Evolutionary conservation across 2,888 invertebrate species (phyloP).

Genomic region (Agonopterix heracliana): DNA sequence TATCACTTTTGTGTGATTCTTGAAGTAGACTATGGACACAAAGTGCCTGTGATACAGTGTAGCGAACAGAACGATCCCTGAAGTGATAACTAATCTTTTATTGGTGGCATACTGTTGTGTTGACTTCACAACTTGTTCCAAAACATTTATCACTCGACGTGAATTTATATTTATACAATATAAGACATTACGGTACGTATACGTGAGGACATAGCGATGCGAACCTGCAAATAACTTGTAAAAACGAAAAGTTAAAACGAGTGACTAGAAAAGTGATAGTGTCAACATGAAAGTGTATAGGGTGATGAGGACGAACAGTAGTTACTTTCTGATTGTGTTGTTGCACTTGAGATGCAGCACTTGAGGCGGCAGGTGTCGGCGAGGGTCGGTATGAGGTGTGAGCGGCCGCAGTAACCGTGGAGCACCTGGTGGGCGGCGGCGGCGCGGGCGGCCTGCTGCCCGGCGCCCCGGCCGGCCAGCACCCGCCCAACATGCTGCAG

Average conservation of each 20-base stretch:
- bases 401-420: slow-evolving; percentile 73
- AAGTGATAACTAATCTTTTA: background rate
- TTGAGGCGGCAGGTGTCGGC: slow-evolving; percentile 36
- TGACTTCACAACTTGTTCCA: slow-evolving; percentile 49
- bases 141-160: slow-evolving; percentile 34
- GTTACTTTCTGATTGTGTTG: slow-evolving; percentile 51
- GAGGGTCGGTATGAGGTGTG: slow-evolving; percentile 35
- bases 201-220: background rate
- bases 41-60: background rate
- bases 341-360: slow-evolving; percentile 57
- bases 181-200: background rate
- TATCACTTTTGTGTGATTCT: background rate
- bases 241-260: background rate
- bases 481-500: slow-evolving; percentile 79
- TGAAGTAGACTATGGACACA: background rate
- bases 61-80: background rate
- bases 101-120: slow-evolving; percentile 22
- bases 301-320: slow-evolving; percentile 58
- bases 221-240: background rate
- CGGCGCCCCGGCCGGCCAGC: slow-evolving; percentile 75
- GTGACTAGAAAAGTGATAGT: slow-evolving; percentile 16
- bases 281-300: slow-evolving; percentile 54
- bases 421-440: slow-evolving; percentile 85
- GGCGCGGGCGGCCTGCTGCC: slow-evolving; percentile 80
- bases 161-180: slow-evolving; percentile 7